These are phyloP conservation scores for Miichthys miiuy DNA, from an alignment of 2,797 vertebrate genomes.

Conservation along the genomic window DNA sequence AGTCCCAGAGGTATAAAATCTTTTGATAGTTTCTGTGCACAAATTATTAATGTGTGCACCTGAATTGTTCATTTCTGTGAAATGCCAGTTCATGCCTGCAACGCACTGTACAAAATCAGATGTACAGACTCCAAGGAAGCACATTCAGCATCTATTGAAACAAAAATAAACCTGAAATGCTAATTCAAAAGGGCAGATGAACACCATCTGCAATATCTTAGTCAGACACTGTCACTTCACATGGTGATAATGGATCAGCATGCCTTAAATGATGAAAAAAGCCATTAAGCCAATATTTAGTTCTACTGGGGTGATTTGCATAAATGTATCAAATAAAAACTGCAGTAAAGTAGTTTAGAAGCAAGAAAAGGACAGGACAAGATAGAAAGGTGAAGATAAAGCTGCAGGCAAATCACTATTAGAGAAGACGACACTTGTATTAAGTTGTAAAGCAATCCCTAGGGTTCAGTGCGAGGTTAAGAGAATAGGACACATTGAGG, in stretches of 20 bases:
- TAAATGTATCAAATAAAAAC: slow-evolving; percentile 66
- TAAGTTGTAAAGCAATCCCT: slow-evolving; percentile 65
- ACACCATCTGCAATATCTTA: slow-evolving; percentile 45
- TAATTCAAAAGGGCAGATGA: slow-evolving; percentile 43
- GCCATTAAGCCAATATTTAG: slow-evolving; percentile 62
- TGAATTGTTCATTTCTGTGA: slow-evolving; percentile 32
- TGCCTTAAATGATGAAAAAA: slow-evolving; percentile 58
- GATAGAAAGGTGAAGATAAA: slow-evolving; percentile 40
- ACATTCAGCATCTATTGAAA: slow-evolving; percentile 17
- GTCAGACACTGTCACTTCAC: slow-evolving; percentile 48
- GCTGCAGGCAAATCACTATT: slow-evolving; percentile 48
- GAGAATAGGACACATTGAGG: slow-evolving; percentile 59
- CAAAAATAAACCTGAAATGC: slow-evolving; percentile 56
- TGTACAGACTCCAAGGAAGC: slow-evolving; percentile 14
- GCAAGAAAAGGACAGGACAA: slow-evolving; percentile 15
- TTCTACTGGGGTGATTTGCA: slow-evolving; percentile 55
- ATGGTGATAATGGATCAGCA: slow-evolving; percentile 59
- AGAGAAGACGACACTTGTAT: slow-evolving; percentile 39
- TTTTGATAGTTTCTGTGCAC: slow-evolving; percentile 19
- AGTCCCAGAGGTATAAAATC: slow-evolving; percentile 10
- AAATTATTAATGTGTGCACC: slow-evolving; percentile 29
- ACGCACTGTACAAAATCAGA: slow-evolving; percentile 21
- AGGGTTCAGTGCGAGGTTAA: slow-evolving; percentile 71
- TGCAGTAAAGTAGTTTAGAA: slow-evolving; percentile 37
- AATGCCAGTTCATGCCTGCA: slow-evolving; percentile 20